A percentile compares a stretch with the other conserved stretches of the same genome.
Evolutionary conservation across 1,140 invertebrate genomes (phyloP).

Genomic region (Ditylenchus dipsaci): DNA sequence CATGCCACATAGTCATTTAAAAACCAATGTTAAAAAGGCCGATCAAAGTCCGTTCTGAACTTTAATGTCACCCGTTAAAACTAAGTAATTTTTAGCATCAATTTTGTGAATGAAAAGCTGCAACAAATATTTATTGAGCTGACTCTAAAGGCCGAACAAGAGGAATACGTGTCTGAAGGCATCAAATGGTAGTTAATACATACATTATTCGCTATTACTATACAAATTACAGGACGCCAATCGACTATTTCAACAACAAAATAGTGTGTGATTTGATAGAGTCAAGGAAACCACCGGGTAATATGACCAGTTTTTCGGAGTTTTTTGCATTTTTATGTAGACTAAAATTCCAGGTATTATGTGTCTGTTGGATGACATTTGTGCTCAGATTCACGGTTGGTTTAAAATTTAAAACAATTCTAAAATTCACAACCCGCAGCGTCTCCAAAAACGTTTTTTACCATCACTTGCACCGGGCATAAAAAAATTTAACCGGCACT

Average conservation of each 20-base stretch:
- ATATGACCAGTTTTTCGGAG: slow-evolving; percentile 43
- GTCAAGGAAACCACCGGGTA: slow-evolving; percentile 58
- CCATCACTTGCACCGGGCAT: too few species aligned
- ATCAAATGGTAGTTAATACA: slow-evolving; percentile 65
- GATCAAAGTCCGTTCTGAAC: too few species aligned
- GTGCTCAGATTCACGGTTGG: slow-evolving; percentile 68
- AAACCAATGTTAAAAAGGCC: too few species aligned
- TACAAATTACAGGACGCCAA: slow-evolving; percentile 60
- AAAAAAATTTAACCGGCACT: too few species aligned
- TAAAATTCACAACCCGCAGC: too few species aligned
- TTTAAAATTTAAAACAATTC: too few species aligned
- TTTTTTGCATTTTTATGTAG: not conserved
- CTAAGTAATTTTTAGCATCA: slow-evolving; percentile 76
- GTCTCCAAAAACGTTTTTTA: too few species aligned
- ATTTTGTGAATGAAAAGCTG: slow-evolving; percentile 83
- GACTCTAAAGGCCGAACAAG: slow-evolving; percentile 72
- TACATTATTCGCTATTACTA: too few species aligned
- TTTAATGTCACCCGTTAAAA: not conserved
- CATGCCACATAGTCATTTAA: too few species aligned
- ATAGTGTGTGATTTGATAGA: slow-evolving; percentile 71
- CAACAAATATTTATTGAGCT: slow-evolving; percentile 75
- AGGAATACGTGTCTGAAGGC: slow-evolving; percentile 71
- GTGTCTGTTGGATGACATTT: slow-evolving; percentile 71
- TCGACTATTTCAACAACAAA: slow-evolving; percentile 75
- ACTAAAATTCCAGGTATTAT: slow-evolving; percentile 65